Percentiles rank a stretch among this genome's conserved stretches.
Conservation (phyloP, 37 sponge, comb jelly and placozoan genomes). For the Ephydatia muelleri region DNA sequence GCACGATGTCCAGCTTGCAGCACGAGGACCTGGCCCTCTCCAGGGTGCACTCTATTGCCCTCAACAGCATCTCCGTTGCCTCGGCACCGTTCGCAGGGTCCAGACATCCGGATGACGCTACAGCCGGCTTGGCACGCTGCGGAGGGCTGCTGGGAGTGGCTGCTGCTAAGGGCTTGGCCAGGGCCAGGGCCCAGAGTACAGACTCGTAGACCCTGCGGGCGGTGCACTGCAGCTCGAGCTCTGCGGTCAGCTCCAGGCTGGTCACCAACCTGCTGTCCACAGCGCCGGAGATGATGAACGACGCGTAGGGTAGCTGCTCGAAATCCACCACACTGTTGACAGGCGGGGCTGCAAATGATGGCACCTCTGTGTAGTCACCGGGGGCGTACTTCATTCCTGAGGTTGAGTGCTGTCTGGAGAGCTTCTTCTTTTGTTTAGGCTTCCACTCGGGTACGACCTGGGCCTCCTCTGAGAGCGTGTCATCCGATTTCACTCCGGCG, state of each 20-base stretch:
- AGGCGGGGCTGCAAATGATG: not conserved
- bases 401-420: slow-evolving; percentile 9
- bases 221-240: slow-evolving; percentile 52
- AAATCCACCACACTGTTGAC: not conserved
- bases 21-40: not conserved
- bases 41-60: slow-evolving; percentile 12
- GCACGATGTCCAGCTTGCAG: not conserved
- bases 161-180: slow-evolving; percentile 4
- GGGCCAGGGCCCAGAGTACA: slow-evolving; percentile 22
- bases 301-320: slow-evolving; percentile 27
- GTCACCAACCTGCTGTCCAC: slow-evolving; percentile 36
- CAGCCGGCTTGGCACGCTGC: no score
- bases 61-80: not conserved
- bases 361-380: slow-evolving; percentile 21
- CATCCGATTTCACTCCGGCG: no score
- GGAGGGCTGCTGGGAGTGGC: no score
- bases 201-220: slow-evolving; percentile 25
- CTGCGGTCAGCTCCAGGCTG: slow-evolving; percentile 20
- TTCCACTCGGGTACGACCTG: not conserved
- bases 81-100: not conserved
- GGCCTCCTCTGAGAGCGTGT: not conserved
- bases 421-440: slow-evolving; percentile 3
- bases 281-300: slow-evolving; percentile 53
- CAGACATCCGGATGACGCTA: no score
- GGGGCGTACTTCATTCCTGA: slow-evolving; percentile 5